Percentiles rank a stretch among this genome's conserved stretches.
phyloP scores from a whole-genome alignment of 2,113 vertebrate species.

The Sander vitreus region DNA sequence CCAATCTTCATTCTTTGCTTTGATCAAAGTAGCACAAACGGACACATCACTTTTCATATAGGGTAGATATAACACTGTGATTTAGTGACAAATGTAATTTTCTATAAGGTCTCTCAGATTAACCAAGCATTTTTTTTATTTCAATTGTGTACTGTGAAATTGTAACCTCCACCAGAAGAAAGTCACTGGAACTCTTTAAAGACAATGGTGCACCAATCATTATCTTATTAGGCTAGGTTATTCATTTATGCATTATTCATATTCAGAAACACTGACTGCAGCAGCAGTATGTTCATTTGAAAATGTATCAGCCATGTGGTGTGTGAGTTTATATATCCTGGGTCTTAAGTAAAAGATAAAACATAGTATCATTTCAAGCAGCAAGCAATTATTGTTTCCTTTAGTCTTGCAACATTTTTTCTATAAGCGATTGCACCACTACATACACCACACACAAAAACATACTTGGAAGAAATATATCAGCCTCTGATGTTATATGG shows the following conservation, averaged over 20 bases:
- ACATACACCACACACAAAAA: background rate
- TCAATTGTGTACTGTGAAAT: background rate
- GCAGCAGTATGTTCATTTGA: conserved; percentile 1
- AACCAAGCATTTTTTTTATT: no score
- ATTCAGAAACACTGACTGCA: background rate
- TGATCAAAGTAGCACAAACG: background rate
- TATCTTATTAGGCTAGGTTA: background rate
- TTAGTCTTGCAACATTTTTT: background rate
- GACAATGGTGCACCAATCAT: background rate
- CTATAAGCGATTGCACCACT: no score
- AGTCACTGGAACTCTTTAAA: background rate
- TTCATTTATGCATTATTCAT: background rate
- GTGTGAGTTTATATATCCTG: background rate
- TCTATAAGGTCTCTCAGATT: background rate
- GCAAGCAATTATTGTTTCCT: background rate
- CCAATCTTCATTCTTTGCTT: background rate
- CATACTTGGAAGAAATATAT: background rate
- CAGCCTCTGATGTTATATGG: background rate
- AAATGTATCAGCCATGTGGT: background rate
- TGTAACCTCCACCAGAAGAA: background rate
- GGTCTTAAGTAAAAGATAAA: background rate
- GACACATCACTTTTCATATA: background rate
- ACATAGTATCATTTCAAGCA: background rate
- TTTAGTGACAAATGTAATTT: background rate
- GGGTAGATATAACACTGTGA: background rate